These are phyloP conservation scores for Heliangelus exortis DNA, from an alignment of 2,797 vertebrate species.

Conservation along the genomic window DNA sequence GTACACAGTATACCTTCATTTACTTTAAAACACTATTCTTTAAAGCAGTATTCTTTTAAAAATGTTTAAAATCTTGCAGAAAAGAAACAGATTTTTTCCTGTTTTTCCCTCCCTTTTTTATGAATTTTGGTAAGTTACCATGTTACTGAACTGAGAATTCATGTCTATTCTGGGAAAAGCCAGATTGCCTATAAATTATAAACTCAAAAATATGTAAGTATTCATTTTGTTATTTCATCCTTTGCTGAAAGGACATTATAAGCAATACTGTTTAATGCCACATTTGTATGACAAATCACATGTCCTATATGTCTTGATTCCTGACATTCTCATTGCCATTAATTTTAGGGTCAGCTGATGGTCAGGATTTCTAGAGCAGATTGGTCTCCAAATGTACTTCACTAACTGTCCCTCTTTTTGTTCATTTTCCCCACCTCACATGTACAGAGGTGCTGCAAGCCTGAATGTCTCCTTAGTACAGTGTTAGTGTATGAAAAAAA, in stretches of 20 bases:
- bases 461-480: background rate
- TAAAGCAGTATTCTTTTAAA: too few relatives aligned
- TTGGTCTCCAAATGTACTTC: background rate
- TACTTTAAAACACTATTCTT: background rate
- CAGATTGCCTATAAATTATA: slow-evolving; percentile 25
- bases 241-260: background rate
- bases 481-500: background rate
- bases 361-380: background rate
- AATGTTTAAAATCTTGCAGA: background rate
- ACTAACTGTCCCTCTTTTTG: background rate
- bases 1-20: background rate
- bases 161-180: background rate
- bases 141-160: slow-evolving; percentile 15
- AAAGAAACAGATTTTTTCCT: background rate
- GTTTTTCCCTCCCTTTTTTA: background rate
- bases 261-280: background rate
- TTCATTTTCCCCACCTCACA: background rate
- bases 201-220: background rate
- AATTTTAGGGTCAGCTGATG: background rate
- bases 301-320: background rate
- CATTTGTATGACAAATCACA: background rate
- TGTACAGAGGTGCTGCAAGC: background rate
- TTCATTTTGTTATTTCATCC: background rate
- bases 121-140: slow-evolving; percentile 3
- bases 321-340: background rate